phyloP scores from a whole-genome alignment of 1,140 invertebrate species.

The Drosophila sechellia region DNA sequence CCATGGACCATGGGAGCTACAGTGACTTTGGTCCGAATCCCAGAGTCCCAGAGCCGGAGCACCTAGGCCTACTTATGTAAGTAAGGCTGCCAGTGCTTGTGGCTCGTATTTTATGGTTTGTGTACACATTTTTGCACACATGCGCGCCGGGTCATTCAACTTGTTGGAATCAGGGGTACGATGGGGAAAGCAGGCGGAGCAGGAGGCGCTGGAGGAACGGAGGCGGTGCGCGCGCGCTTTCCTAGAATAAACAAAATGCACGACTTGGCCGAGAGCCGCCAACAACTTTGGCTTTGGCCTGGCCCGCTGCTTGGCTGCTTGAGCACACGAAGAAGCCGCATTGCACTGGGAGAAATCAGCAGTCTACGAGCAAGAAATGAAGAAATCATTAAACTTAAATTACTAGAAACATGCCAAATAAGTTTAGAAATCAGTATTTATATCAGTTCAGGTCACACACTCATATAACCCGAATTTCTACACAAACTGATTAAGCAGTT shows the following conservation, averaged over 20 bases:
- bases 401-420: no score
- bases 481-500: background rate
- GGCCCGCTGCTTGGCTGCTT: conserved; percentile 22
- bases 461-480: background rate
- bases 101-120: conserved; percentile 82
- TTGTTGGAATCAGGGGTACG: no score
- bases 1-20: conserved; percentile 30
- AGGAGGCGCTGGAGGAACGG: conserved; percentile 11
- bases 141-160: conserved; percentile 81
- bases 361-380: no score
- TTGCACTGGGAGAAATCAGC: conserved; percentile 8
- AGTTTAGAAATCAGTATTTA: background rate
- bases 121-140: conserved; percentile 83
- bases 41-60: conserved; percentile 29
- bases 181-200: conserved; percentile 1
- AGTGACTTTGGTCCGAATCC: conserved; percentile 9
- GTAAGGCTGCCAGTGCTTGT: conserved; percentile 69
- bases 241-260: conserved; percentile 82
- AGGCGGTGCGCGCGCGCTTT: conserved; percentile 72
- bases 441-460: no score
- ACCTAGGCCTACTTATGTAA: conserved; percentile 80
- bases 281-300: conserved; percentile 60
- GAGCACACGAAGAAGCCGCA: conserved; percentile 54
- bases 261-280: conserved; percentile 73
- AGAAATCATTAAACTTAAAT: background rate